Evolutionary conservation across 2,888 invertebrate species (phyloP).

Genomic region (Agrochola lychnidis): DNA sequence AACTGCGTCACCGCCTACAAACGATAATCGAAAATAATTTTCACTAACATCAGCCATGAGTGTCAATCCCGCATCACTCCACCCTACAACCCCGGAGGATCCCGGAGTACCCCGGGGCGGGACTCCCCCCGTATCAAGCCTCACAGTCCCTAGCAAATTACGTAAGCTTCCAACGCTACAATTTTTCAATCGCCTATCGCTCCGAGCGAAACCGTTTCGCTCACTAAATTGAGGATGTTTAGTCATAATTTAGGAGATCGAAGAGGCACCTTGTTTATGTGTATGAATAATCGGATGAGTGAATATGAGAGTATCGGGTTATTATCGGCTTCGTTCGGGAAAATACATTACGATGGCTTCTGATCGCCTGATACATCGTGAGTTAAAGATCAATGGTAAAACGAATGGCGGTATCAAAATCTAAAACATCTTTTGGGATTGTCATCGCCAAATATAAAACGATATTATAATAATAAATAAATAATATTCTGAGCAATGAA

Average conservation of each 20-base stretch:
- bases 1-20: constrained; percentile 9
- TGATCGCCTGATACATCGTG: constrained; percentile 15
- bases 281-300: constrained; percentile 36
- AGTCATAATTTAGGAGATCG: constrained; percentile 78
- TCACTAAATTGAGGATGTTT: constrained; percentile 81
- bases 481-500: background rate
- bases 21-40: constrained; percentile 61
- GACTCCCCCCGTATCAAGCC: constrained; percentile 68
- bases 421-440: background rate
- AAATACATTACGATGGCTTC: background rate
- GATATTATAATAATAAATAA: background rate
- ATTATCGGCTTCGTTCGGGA: background rate
- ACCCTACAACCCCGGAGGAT: constrained; percentile 64
- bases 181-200: constrained; percentile 88
- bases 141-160: constrained; percentile 81
- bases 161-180: constrained; percentile 81
- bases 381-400: background rate
- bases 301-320: constrained; percentile 8
- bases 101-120: constrained; percentile 66
- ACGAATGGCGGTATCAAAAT: background rate
- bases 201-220: constrained; percentile 76
- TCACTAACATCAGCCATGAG: constrained; percentile 58
- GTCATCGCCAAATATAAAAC: background rate
- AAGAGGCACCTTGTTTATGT: constrained; percentile 52
- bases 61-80: constrained; percentile 63